Conservation (phyloP, 2,888 invertebrate species). For the Tineola bisselliella region DNA sequence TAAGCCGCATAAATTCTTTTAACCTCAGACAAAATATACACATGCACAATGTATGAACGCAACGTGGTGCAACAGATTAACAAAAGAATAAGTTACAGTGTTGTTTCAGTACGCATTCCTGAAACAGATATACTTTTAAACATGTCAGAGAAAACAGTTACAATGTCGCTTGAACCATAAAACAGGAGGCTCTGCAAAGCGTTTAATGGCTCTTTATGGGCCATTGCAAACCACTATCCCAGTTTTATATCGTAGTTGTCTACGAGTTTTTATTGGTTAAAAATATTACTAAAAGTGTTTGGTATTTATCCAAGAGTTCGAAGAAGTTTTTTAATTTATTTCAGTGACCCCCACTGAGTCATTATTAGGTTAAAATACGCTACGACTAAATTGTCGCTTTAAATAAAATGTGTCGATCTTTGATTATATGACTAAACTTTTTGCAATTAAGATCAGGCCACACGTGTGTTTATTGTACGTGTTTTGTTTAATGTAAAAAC, state of each 20-base stretch:
- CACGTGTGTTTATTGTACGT: too few relatives aligned
- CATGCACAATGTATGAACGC: not conserved
- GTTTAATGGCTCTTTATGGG: conserved; percentile 53
- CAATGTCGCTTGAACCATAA: conserved; percentile 45
- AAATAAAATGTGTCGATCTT: too few relatives aligned
- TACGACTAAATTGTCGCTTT: too few relatives aligned
- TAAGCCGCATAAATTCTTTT: too few relatives aligned
- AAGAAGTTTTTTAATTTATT: not conserved
- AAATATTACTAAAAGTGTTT: not conserved
- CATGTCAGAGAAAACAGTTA: conserved; percentile 23
- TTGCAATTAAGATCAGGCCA: too few relatives aligned
- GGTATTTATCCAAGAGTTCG: not conserved
- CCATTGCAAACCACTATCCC: conserved; percentile 32
- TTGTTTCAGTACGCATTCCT: not conserved
- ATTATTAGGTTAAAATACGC: not conserved
- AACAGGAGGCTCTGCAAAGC: conserved; percentile 37
- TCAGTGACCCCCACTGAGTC: not conserved
- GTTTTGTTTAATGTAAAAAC: too few relatives aligned
- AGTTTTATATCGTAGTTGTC: conserved; percentile 41
- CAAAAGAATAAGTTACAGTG: conserved; percentile 5
- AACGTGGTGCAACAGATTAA: not conserved
- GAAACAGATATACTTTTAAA: conserved; percentile 11
- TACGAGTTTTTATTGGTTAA: conserved; percentile 27
- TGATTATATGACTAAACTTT: too few relatives aligned
- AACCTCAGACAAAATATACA: too few relatives aligned